These are phyloP conservation scores for Chrysocyon brachyurus DNA, from an alignment of 2,797 vertebrate genomes.

Conservation along the genomic window DNA sequence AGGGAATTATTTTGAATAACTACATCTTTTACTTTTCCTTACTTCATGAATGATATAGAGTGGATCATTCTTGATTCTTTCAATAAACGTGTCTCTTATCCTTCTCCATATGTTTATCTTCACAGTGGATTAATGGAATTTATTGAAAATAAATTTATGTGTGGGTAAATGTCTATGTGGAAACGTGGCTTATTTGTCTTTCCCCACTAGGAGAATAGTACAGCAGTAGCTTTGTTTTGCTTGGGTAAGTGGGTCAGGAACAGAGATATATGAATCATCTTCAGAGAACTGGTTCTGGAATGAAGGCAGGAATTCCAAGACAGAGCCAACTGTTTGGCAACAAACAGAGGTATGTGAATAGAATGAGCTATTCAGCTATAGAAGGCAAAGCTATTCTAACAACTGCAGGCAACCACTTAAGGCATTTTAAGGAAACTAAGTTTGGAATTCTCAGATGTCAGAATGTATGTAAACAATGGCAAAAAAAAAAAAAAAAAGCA, in stretches of 20 bases:
- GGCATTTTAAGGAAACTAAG: background rate
- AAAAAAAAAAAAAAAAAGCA: background rate
- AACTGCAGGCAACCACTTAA: background rate
- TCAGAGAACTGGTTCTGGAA: background rate
- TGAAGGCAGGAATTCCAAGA: background rate
- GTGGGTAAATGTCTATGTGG: background rate
- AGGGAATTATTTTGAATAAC: background rate
- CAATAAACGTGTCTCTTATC: background rate
- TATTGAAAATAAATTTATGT: background rate
- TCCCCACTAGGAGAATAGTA: background rate
- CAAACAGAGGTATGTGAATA: background rate
- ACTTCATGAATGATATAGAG: background rate
- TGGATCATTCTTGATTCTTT: background rate
- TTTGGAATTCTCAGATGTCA: background rate
- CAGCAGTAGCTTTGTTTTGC: background rate
- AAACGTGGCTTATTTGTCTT: background rate
- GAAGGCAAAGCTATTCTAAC: constrained; percentile 10
- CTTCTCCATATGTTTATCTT: background rate
- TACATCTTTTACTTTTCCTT: background rate
- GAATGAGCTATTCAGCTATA: background rate
- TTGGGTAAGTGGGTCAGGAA: background rate
- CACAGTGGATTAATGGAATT: background rate
- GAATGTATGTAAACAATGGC: background rate
- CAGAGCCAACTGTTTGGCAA: background rate
- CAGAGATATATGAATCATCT: background rate